These are phyloP conservation scores for Channallabes apus DNA, from an alignment of 2,797 vertebrate species.

Conservation along the genomic window DNA sequence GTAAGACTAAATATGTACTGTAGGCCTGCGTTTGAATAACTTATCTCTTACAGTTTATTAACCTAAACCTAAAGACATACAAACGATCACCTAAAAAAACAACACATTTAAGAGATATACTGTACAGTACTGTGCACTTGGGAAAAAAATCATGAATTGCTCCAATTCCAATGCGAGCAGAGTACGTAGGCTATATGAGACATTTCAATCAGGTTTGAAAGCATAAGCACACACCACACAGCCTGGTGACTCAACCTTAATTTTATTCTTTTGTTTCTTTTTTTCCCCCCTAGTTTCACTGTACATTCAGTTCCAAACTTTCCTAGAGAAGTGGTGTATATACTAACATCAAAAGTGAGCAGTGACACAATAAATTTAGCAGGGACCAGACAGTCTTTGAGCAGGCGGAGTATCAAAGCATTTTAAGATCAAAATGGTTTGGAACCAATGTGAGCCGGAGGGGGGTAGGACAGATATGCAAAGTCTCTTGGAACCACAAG, in stretches of 20 bases:
- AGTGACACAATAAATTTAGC: slow-evolving; percentile 23
- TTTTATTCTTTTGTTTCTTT: not conserved
- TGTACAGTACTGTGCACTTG: not conserved
- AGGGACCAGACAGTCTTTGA: slow-evolving; percentile 2
- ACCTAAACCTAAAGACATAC: not conserved
- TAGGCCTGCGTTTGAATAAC: slow-evolving; percentile 2
- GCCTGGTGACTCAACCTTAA: not conserved
- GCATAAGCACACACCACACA: not conserved
- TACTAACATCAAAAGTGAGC: slow-evolving; percentile 27
- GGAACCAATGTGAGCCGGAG: slow-evolving; percentile 33
- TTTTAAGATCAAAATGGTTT: slow-evolving; percentile 18
- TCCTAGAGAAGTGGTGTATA: slow-evolving; percentile 7
- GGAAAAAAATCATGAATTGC: not conserved
- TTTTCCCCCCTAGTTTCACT: not conserved
- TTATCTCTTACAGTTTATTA: not conserved
- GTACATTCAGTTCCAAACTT: slow-evolving; percentile 1
- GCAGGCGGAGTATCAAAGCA: slow-evolving; percentile 24
- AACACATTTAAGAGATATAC: not conserved
- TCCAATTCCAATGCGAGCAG: not conserved
- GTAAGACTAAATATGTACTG: not conserved
- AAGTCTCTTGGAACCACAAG: slow-evolving; percentile 25
- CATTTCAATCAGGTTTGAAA: slow-evolving; percentile 14
- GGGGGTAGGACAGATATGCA: slow-evolving; percentile 26
- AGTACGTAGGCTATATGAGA: not conserved
- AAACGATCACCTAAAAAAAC: not conserved